These are phyloP conservation scores for Apolygus lucorum DNA, from an alignment of 1,140 invertebrate genomes.

Conservation along the genomic window DNA sequence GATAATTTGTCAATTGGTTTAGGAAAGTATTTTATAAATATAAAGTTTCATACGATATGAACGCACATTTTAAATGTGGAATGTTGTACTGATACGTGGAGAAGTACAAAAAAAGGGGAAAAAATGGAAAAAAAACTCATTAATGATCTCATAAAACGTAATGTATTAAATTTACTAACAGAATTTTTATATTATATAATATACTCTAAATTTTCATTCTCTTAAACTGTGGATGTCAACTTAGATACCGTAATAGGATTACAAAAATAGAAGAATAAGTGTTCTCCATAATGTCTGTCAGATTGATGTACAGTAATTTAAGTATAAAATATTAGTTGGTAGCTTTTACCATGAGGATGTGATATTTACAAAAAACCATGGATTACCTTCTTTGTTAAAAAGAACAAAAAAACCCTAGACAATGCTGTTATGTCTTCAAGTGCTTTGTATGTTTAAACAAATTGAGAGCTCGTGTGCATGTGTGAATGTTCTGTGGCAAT, in stretches of 20 bases:
- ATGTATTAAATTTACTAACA: conserved; percentile 8
- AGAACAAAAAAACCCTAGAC: not conserved
- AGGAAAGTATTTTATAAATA: conserved; percentile 6
- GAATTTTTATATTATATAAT: conserved; percentile 4
- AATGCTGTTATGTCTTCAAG: not conserved
- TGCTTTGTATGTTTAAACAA: not conserved
- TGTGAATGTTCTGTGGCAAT: too few relatives aligned
- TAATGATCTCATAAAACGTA: conserved; percentile 21
- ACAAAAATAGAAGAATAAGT: conserved; percentile 2
- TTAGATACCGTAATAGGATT: conserved; percentile 2
- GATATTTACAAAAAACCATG: conserved; percentile 17
- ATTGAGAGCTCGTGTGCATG: not conserved
- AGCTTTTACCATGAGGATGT: conserved; percentile 4
- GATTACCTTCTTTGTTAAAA: not conserved
- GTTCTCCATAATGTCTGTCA: conserved; percentile 12
- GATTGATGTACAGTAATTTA: conserved; percentile 18
- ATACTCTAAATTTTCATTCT: conserved; percentile 19
- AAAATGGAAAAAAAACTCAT: conserved; percentile 1
- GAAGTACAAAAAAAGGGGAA: conserved; percentile 8
- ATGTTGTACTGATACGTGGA: not conserved
- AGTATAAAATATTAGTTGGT: not conserved
- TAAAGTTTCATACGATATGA: not conserved
- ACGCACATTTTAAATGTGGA: conserved; percentile 10
- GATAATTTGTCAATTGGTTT: conserved; percentile 10
- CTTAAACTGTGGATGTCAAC: conserved; percentile 18